A percentile compares a stretch with the other conserved stretches of the same genome.
phyloP scores from a whole-genome alignment of 2,888 invertebrate species.

The Hydrotaea cyrtoneurina region DNA sequence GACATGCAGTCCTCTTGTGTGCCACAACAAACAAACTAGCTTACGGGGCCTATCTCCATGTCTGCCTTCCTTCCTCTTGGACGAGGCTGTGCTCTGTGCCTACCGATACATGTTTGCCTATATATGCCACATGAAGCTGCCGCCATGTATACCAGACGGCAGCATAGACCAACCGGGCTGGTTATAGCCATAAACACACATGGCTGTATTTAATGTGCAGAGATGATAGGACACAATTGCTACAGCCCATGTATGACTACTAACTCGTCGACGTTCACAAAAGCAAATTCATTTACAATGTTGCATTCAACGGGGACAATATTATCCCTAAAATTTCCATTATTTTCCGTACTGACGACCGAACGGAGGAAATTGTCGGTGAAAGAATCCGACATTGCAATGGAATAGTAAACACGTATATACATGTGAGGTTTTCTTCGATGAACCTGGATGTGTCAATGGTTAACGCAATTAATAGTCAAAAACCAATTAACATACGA shows the following conservation, averaged over 20 bases:
- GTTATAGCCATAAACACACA: not conserved
- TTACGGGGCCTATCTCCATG: constrained; percentile 21
- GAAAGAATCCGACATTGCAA: too few species aligned
- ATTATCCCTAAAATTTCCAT: not conserved
- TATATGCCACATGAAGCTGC: not conserved
- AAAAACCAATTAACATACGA: too few species aligned
- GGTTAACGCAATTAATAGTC: too few species aligned
- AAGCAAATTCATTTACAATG: not conserved
- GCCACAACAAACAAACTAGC: constrained; percentile 13
- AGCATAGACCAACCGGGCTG: not conserved
- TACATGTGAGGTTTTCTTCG: too few species aligned
- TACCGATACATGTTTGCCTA: not conserved
- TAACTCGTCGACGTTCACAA: not conserved
- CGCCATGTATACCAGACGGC: too few species aligned
- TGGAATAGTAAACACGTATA: too few species aligned
- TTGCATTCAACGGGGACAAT: constrained; percentile 46
- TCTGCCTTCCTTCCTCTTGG: constrained; percentile 14
- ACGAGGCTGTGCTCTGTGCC: constrained; percentile 6
- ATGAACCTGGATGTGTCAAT: too few species aligned
- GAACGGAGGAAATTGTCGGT: too few species aligned
- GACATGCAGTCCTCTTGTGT: not conserved
- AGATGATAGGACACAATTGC: not conserved
- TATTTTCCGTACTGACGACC: too few species aligned
- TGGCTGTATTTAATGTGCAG: not conserved
- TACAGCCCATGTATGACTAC: not conserved